Evolutionary conservation across 2,113 vertebrate genomes (phyloP), one percentile per base, ranked within the genome.

Genomic region (Euleptes europaea): DNA sequence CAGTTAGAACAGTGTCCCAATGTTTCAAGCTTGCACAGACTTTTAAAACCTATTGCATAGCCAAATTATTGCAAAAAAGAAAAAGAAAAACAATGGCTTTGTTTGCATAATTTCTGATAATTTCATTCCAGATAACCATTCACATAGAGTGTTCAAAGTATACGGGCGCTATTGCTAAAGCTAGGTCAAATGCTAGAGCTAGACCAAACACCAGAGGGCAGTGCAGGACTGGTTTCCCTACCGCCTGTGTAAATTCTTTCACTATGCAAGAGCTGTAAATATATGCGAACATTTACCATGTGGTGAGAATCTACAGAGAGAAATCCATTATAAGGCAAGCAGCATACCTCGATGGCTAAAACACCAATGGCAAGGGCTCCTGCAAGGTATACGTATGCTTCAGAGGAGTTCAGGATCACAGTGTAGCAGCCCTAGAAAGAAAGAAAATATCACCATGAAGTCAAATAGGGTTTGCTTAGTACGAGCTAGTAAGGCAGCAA

Each of bases 291-390:
- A 0, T 19, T 13, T 1, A 5, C 63, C 47, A n/a, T 49, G 21
- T 75, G 31, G 40, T 75, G 11, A 6, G 28, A 57, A 28, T 31
- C 28, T 65, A 70, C 40, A 3, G 44, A 70, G 10, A 2, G 35
- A 5, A 1, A 60, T 77, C 49, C 67, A 42, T 0, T 0, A 79
- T 51, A 77, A 78, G 12, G 57, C 11, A 47, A 40, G 23, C 28
- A 44, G 11, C 74, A 3, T 3, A 99, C 98, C 96, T 99, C 98
- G 1, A 98, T 97, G 3, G 98, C 97, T 94, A 99, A 69, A 78
- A 99, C 97, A 2, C 98, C 97, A 0, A 99, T 98, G 93, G 97
- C 97, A 6, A 99, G 96, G 19, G 97, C 98, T 92, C 98, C 98
- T 0, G 98, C 97, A 65, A 98, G 95, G 94, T 98, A 99, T 88